Evolutionary conservation across 2,888 invertebrate species (phyloP).

Genomic region (Mesorhabditis spiculigera): DNA sequence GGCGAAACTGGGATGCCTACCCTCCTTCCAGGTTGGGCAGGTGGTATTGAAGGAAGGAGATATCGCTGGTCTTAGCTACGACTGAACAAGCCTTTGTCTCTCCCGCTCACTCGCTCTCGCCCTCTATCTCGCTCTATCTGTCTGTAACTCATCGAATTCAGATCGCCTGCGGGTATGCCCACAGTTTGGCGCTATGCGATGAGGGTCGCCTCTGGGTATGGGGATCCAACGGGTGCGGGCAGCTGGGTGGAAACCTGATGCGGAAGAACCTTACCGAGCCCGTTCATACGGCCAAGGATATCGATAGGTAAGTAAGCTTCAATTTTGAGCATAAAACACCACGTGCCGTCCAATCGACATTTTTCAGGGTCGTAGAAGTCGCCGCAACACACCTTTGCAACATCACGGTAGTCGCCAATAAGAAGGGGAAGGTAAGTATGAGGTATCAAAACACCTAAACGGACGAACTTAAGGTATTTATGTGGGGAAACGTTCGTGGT

Average conservation of each 20-base stretch:
- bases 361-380: constrained; percentile 66
- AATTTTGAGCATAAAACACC: neutral
- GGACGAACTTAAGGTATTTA: constrained; percentile 51
- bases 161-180: constrained; percentile 67
- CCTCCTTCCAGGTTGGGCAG: no score
- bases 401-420: constrained; percentile 67
- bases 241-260: constrained; percentile 66
- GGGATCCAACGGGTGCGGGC: constrained; percentile 65
- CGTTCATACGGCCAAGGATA: constrained; percentile 61
- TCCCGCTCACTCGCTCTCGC: no score
- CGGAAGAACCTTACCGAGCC: constrained; percentile 64
- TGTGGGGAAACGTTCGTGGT: constrained; percentile 70
- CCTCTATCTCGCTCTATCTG: no score
- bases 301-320: constrained; percentile 61
- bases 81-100: no score
- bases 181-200: constrained; percentile 67
- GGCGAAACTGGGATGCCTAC: no score
- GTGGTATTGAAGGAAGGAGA: no score
- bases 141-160: constrained; percentile 18
- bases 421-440: constrained; percentile 62
- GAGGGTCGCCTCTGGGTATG: constrained; percentile 68
- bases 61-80: no score
- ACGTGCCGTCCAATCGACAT: neutral
- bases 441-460: neutral
- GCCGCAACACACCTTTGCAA: constrained; percentile 67